Evolutionary conservation across 1,140 invertebrate species (phyloP), one percentile per base, ranked within the genome.

Genomic region (Vollenhovia emeryi): DNA sequence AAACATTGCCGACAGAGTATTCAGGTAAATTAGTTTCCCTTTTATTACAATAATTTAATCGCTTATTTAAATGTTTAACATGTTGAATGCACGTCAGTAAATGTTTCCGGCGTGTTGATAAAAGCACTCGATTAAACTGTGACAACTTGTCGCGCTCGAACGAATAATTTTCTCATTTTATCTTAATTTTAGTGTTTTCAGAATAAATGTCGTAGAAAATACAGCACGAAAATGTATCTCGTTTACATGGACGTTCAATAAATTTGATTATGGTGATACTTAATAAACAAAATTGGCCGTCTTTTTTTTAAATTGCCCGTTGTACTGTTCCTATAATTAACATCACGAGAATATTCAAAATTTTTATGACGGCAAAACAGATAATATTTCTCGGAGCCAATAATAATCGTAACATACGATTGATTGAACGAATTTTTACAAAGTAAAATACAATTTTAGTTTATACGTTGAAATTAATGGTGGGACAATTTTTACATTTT

Each of bases 101-200:
- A 82, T 43, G n/a, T 40, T 66, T 30, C 1, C 27, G 36, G n/a
- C 18, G 33, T 18, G 43, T 68, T 79, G 24, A 71, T 59, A 33
- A 57, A n/a, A 71, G 36, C 11, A 6, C 4, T 3, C 13, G 50
- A 71, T 82, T 71, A 57, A 45, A 59, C 4, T 33, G 66, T 6
- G 30, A 59, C 48, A 71, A 57, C 21, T 55, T 69, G 24, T 48
- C 15, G 9, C 24, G 33, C 11, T 24, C 30, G 13, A 69, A 43
- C 43, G 13, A 55, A 33, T 57, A 43, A 82, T 73, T 82, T 82
- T 82, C 64, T 82, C 50, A 71, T 71, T 82, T 57, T 82, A 33
- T 43, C 33, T 57, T 82, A 57, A 45, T 71, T 71, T 57, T 43
- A 1, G 30, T 80, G 15, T 43, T 80, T 36, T 69, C 36, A 21